Evolutionary conservation across 2,113 vertebrate genomes (phyloP), one percentile per base, ranked within the genome.

Genomic region (Saguinus midas): DNA sequence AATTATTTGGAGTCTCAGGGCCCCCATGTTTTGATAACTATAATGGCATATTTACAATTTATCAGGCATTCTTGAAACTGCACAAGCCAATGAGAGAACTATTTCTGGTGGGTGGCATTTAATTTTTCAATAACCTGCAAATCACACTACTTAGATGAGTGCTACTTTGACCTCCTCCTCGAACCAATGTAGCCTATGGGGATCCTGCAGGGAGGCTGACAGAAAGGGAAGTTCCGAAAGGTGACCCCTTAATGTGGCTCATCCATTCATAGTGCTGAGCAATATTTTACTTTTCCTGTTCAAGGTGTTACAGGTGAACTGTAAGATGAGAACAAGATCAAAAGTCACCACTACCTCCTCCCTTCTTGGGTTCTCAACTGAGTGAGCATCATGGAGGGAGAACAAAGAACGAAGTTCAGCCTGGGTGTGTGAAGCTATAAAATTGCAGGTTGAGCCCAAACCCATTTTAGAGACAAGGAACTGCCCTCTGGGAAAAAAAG

Each of bases 11-110:
- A 50, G 95, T 90, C 50, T 86, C n/a, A 37, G 37, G 14, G 78
- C 23, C 57, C 57, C 29, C 29, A 13, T 82, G 18, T 90, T 96
- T 73, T 81, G 50, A 25, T 78, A 35, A 66, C 37, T 87, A 25
- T 57, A 72, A 81, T 13, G 72, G 57, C 8, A 23, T 68, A 50
- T 90, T 81, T 61, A 90, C n/a, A 45, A 35, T 94, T 95, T 75
- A 84, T 79, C 52, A n/a, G 8, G 6, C 9, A 82, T 94, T 95
- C 61, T 90, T 17, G 78, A 98, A 95, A 91, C 43, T 87, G 21
- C 61, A 90, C 40, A 83, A 48, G 55, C 20, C 64, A 90, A 75
- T 2, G 35, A 89, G 40, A 75, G 29, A 58, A 48, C 12, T 78
- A 32, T 85, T 76, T 94, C 80, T 72, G 8, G 48, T 84, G n/a